Base-by-base conservation (phyloP, 2,888 invertebrate species). In the Nomada flava region DNA sequence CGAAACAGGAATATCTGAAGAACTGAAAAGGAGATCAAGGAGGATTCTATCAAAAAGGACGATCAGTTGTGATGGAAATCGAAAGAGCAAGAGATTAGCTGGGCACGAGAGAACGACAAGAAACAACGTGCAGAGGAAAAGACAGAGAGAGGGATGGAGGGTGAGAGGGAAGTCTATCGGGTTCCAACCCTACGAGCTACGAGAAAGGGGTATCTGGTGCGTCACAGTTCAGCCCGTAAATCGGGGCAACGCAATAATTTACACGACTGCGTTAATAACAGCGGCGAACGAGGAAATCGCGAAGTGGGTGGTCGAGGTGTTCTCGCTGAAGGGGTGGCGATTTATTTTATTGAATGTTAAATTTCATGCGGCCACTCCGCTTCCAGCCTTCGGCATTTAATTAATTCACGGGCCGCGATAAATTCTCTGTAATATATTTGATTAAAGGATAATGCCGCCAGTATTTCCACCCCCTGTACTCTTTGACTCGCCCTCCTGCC, bases 371-470 rank as follows among this genome's bases (percentile, higher is more conserved):
- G 89, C 89, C 87, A 86, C 86, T 89, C 88, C 26, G 89, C 91
- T 90, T 90, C 86, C 82, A 89, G 89, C 92, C 93, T 93, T 93
- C 91, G 93, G 93, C 93, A 92, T 93, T 93, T 93, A 93, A 93
- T 93, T 93, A 93, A 92, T 93, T 93, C 92, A 91, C 92, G 91
- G 91, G 88, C 90, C 89, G 91, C 93, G 91, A 93, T 93, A 93
- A 93, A 93, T 93, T 93, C 92, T 92, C 91, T 88, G 91, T 93
- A 93, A 93, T 93, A 93, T 93, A 93, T 93, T 93, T 93, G 93
- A 93, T 93, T 93, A 93, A 93, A 93, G 93, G 93, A 93, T 93
- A 93, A 93, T 93, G 92, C 93, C 91, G 90, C 90, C 88, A 90
- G 91, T 91, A 91, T 91, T 91, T 89, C 86, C 89, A 89, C 85